A percentile compares a stretch with the other conserved stretches of the same genome.
phyloP scores from a whole-genome alignment of 2,888 invertebrate species.

The Campoletis raptor region DNA sequence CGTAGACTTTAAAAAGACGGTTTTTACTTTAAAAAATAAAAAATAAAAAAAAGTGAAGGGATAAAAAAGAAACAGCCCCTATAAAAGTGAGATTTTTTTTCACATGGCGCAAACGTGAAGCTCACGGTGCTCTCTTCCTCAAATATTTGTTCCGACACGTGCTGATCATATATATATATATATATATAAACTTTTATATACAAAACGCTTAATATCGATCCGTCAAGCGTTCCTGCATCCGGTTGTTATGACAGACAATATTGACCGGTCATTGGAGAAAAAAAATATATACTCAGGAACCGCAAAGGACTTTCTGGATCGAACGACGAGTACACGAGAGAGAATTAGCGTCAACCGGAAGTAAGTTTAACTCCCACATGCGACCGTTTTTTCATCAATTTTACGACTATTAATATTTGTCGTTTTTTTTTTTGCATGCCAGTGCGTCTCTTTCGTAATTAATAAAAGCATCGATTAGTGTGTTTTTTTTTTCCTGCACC shows the following conservation, averaged over 20 bases:
- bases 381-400: neutral
- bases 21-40: neutral
- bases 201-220: constrained; percentile 71
- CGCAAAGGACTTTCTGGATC: neutral
- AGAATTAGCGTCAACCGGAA: neutral
- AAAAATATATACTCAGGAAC: constrained; percentile 5
- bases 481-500: no score
- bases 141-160: constrained; percentile 69
- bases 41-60: neutral
- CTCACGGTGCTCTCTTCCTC: constrained; percentile 43
- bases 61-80: constrained; percentile 30
- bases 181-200: constrained; percentile 67
- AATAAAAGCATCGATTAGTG: no score
- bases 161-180: constrained; percentile 68
- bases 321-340: neutral
- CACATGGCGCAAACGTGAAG: constrained; percentile 15
- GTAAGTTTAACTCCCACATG: neutral
- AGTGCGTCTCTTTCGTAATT: no score
- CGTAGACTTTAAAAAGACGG: neutral
- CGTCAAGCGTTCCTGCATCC: constrained; percentile 73
- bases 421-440: no score
- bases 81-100: constrained; percentile 13
- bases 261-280: constrained; percentile 72
- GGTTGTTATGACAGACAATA: constrained; percentile 76
- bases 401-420: no score